phyloP scores from a whole-genome alignment of 1,140 invertebrate genomes.

The Drosophila novamexicana region DNA sequence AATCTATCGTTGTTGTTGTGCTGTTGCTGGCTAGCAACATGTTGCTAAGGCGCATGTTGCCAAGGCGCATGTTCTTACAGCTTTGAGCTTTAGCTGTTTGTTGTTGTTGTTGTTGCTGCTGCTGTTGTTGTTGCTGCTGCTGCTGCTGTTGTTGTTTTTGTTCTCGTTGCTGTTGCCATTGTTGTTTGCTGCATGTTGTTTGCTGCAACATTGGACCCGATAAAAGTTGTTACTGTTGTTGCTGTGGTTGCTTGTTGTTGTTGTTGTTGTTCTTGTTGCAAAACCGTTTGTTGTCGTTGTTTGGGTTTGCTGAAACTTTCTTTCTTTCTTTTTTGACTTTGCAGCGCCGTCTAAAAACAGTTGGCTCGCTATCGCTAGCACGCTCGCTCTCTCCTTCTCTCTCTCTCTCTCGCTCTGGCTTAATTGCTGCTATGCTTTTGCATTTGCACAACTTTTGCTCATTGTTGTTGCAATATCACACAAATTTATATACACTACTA shows the following conservation, averaged over 20 bases:
- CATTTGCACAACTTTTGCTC: constrained; percentile 43
- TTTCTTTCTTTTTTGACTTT: neutral
- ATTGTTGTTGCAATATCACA: constrained; percentile 68
- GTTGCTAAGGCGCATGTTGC: constrained; percentile 27
- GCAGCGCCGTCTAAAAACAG: neutral
- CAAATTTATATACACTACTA: constrained; percentile 71
- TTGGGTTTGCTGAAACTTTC: constrained; percentile 48
- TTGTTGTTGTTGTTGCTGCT: constrained; percentile 29
- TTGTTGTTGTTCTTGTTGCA: constrained; percentile 42
- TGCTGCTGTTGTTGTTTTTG: constrained; percentile 44
- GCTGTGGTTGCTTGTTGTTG: constrained; percentile 26
- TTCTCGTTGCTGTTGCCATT: constrained; percentile 57
- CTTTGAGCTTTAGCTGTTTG: constrained; percentile 43
- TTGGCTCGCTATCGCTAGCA: neutral
- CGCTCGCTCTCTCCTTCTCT: neutral
- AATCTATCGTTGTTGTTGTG: constrained; percentile 80
- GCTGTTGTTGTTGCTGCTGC: constrained; percentile 28
- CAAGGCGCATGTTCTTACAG: constrained; percentile 25
- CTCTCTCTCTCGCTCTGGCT: neutral
- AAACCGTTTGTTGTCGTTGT: constrained; percentile 78
- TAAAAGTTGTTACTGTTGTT: constrained; percentile 52
- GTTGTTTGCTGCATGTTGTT: constrained; percentile 77
- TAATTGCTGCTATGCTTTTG: constrained; percentile 28
- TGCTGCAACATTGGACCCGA: constrained; percentile 80
- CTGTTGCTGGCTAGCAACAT: constrained; percentile 54